Conservation (phyloP, 1,140 invertebrate genomes). For the Chrysopa pallens region DNA sequence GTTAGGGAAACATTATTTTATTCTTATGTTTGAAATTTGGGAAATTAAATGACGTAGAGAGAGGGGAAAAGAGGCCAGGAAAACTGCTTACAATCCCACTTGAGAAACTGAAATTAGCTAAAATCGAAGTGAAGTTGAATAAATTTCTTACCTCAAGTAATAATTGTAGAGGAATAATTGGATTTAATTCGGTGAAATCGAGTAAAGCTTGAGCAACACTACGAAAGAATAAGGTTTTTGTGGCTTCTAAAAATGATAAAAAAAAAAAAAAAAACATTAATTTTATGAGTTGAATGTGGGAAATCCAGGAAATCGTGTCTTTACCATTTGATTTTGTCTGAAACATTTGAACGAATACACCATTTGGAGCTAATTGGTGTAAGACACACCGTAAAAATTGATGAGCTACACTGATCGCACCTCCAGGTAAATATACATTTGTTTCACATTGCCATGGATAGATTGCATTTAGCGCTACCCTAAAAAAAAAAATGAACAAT, state of each 20-base stretch:
- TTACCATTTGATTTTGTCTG: slow-evolving; percentile 69
- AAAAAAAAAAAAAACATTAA: slow-evolving; percentile 3
- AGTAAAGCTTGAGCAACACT: slow-evolving; percentile 80
- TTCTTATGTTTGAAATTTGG: too few relatives aligned
- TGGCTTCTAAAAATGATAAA: slow-evolving; percentile 41
- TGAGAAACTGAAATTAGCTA: not conserved
- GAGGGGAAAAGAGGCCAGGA: too few relatives aligned
- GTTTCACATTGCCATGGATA: slow-evolving; percentile 87
- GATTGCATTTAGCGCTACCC: slow-evolving; percentile 50
- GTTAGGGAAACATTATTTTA: too few relatives aligned
- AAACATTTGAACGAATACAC: slow-evolving; percentile 92
- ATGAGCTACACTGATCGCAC: slow-evolving; percentile 81
- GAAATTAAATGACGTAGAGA: too few relatives aligned
- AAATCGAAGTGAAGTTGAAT: not conserved
- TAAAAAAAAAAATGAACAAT: slow-evolving; percentile 18
- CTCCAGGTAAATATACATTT: slow-evolving; percentile 71
- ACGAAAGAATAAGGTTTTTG: slow-evolving; percentile 70
- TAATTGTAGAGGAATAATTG: slow-evolving; percentile 79
- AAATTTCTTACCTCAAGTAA: slow-evolving; percentile 55
- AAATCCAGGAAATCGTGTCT: not conserved
- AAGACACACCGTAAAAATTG: slow-evolving; percentile 93
- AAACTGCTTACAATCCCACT: too few relatives aligned
- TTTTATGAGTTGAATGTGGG: not conserved
- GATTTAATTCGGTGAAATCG: slow-evolving; percentile 95
- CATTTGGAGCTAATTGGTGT: slow-evolving; percentile 90